Conservation (phyloP, 2,113 vertebrate species). For the Malaclemys terrapin region DNA sequence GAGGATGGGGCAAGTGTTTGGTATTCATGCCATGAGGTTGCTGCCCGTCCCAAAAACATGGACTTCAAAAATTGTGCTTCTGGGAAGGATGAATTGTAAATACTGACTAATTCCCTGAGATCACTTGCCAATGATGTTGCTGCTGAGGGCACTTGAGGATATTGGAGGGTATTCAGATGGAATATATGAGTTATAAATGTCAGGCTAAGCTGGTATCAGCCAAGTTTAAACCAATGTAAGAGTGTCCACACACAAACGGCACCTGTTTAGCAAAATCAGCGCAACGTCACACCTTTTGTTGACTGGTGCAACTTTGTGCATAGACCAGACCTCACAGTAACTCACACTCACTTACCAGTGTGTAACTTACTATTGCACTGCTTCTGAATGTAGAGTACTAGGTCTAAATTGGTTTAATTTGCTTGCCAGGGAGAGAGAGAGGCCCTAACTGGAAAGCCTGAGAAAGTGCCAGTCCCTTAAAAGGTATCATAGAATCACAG, state of each 20-base stretch:
- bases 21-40: fast-evolving
- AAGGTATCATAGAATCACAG: too few relatives aligned
- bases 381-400: not conserved
- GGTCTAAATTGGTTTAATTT: not conserved
- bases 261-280: not conserved
- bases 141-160: fast-evolving
- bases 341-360: not conserved
- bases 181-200: not conserved
- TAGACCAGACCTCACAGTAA: not conserved
- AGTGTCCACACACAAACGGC: not conserved
- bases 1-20: not conserved
- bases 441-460: not conserved
- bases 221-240: not conserved
- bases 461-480: not conserved
- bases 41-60: not conserved
- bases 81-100: fast-evolving
- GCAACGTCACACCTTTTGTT: not conserved
- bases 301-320: not conserved
- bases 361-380: not conserved
- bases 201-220: not conserved
- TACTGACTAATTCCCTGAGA: not conserved
- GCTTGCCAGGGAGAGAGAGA: not conserved
- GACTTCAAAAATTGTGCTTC: fast-evolving
- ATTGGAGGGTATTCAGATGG: fast-evolving
- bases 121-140: not conserved